Evolutionary conservation across 1,140 invertebrate genomes (phyloP).

Genomic region (Ceratoteleas bidentatus): DNA sequence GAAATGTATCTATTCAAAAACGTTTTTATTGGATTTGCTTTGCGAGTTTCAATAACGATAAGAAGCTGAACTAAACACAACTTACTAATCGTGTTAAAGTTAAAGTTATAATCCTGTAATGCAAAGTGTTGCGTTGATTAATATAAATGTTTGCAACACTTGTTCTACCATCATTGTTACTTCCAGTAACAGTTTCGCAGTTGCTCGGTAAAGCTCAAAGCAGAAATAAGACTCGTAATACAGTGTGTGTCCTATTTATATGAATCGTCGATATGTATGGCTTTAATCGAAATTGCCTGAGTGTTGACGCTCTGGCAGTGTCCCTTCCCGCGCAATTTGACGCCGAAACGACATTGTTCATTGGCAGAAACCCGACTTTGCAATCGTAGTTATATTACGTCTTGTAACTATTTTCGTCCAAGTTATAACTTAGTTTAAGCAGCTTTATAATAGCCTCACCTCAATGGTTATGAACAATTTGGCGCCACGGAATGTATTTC

Average conservation of each 20-base stretch:
- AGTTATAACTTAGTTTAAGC: conserved; percentile 59
- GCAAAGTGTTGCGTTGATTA: background rate
- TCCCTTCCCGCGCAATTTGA: conserved; percentile 13
- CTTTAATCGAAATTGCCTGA: conserved; percentile 41
- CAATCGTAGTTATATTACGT: conserved; percentile 26
- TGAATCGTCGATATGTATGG: conserved; percentile 16
- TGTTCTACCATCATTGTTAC: background rate
- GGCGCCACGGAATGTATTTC: conserved; percentile 51
- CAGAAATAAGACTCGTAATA: conserved; percentile 22
- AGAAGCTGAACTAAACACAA: background rate
- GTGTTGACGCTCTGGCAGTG: conserved; percentile 6
- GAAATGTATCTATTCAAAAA: no score
- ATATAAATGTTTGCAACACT: conserved; percentile 9
- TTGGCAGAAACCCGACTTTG: conserved; percentile 41
- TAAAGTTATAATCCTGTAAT: background rate
- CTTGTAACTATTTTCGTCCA: conserved; percentile 55
- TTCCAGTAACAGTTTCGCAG: conserved; percentile 2
- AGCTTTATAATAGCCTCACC: conserved; percentile 54
- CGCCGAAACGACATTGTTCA: conserved; percentile 43
- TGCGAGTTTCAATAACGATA: background rate
- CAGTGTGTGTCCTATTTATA: conserved; percentile 10
- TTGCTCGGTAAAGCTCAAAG: background rate
- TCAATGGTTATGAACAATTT: conserved; percentile 59
- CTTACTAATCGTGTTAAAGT: background rate
- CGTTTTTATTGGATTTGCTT: background rate